Percentiles rank a stretch among this genome's conserved stretches.
These are phyloP conservation scores for Galeruca laticollis DNA, from an alignment of 2,888 invertebrate species.

Conservation along the genomic window DNA sequence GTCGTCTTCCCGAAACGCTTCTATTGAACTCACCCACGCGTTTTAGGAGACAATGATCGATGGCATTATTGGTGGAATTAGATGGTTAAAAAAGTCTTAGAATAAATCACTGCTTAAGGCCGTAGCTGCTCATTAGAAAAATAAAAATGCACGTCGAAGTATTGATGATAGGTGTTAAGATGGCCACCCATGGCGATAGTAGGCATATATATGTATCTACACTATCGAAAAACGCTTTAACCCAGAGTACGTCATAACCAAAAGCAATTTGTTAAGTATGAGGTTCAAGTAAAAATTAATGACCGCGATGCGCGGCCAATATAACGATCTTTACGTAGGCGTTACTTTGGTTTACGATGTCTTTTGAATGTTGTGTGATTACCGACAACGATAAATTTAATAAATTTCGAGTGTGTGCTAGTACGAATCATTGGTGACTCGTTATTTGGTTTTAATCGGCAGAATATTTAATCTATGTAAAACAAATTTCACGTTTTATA, in stretches of 20 bases:
- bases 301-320: slow-evolving; percentile 54
- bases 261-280: slow-evolving; percentile 37
- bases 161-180: slow-evolving; percentile 37
- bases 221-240: slow-evolving; percentile 38
- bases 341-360: slow-evolving; percentile 56
- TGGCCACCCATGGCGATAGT: slow-evolving; percentile 36
- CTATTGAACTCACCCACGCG: no score
- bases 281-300: slow-evolving; percentile 53
- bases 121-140: slow-evolving; percentile 9
- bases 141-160: slow-evolving; percentile 1
- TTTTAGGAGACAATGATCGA: not conserved
- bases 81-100: not conserved
- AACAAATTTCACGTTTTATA: no score
- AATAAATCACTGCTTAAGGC: slow-evolving; percentile 6
- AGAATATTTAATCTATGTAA: no score
- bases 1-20: no score
- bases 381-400: slow-evolving; percentile 56
- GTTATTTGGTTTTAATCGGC: not conserved
- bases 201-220: not conserved
- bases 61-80: not conserved
- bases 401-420: slow-evolving; percentile 48
- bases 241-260: slow-evolving; percentile 39
- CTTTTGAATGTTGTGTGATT: slow-evolving; percentile 58
- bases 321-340: slow-evolving; percentile 56
- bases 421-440: not conserved